Percentiles rank a stretch among this genome's conserved stretches.
phyloP scores from a whole-genome alignment of 2,113 vertebrate genomes.

The Phalacrocorax carbo region DNA sequence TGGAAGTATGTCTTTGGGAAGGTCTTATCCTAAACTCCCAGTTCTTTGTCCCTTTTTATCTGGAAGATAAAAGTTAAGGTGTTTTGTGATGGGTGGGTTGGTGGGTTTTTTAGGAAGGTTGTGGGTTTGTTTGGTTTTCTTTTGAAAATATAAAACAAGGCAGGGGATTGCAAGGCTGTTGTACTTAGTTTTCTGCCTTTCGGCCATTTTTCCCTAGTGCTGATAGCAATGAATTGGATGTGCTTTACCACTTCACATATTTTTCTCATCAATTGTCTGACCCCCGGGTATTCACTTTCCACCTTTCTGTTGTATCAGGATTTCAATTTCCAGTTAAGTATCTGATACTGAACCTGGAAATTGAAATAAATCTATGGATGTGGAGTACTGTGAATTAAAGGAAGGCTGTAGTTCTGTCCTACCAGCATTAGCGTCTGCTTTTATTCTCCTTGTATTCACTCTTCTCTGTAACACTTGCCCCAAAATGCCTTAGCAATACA shows the following conservation, averaged over 20 bases:
- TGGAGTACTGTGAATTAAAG: neutral
- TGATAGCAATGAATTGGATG: neutral
- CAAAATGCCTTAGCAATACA: neutral
- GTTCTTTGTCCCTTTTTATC: neutral
- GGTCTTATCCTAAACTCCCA: neutral
- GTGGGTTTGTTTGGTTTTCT: neutral
- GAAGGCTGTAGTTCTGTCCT: neutral
- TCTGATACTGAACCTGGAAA: neutral
- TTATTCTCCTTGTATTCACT: neutral
- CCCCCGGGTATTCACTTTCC: neutral
- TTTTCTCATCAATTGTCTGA: neutral
- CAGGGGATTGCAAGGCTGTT: neutral
- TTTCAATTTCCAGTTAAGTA: constrained; percentile 39
- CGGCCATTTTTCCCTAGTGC: neutral
- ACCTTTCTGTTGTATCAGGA: neutral
- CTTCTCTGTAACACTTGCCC: neutral
- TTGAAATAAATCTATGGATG: neutral
- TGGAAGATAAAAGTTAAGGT: neutral
- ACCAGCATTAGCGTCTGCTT: neutral
- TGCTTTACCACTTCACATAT: neutral
- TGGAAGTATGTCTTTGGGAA: neutral
- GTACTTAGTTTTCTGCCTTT: neutral
- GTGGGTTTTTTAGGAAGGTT: neutral
- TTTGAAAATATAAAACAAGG: neutral
- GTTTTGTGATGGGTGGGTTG: neutral